Evolutionary conservation across 2,113 vertebrate genomes (phyloP).

Genomic region (Numida meleagris): DNA sequence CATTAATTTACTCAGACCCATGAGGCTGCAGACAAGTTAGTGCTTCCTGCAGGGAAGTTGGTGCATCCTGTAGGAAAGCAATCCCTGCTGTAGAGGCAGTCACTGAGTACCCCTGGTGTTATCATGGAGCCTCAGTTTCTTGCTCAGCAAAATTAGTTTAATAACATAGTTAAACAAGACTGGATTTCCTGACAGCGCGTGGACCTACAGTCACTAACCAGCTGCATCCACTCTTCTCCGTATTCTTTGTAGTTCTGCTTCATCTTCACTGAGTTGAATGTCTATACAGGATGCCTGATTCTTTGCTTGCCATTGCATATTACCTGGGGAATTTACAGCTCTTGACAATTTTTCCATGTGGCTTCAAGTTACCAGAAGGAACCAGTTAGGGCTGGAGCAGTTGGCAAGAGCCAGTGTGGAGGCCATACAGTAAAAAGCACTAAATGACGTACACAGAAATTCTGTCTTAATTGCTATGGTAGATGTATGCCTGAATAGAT

Average conservation of each 20-base stretch:
- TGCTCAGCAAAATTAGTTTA: not conserved
- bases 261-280: not conserved
- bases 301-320: not conserved
- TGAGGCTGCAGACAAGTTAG: not conserved
- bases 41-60: not conserved
- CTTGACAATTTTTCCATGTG: not conserved
- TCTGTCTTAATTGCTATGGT: not conserved
- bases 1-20: not conserved
- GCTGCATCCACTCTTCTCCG: not conserved
- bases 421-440: not conserved
- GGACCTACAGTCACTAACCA: not conserved
- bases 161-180: not conserved
- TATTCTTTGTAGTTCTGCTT: not conserved
- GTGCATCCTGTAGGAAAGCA: not conserved
- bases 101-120: not conserved
- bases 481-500: not conserved
- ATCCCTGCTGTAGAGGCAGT: not conserved
- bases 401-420: not conserved
- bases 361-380: not conserved
- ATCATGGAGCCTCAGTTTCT: not conserved
- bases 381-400: not conserved
- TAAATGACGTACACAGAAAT: not conserved
- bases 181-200: not conserved
- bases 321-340: not conserved
- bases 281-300: not conserved